These are phyloP conservation scores for Tenodera sinensis DNA, from an alignment of 2,888 invertebrate species.

Conservation along the genomic window DNA sequence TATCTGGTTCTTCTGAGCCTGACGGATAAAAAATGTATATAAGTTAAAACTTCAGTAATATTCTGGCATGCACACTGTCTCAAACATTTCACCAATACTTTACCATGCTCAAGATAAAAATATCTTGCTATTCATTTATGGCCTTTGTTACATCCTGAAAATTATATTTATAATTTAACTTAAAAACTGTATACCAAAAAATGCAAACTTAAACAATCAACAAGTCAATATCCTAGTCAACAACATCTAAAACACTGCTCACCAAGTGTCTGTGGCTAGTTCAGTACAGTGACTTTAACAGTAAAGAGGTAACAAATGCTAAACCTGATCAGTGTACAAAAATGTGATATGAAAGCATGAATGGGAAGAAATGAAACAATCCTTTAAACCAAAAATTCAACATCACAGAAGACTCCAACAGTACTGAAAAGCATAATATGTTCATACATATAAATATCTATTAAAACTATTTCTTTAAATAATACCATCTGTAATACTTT, in stretches of 20 bases:
- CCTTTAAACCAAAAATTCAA: neutral
- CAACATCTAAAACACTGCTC: neutral
- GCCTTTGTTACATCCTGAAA: neutral
- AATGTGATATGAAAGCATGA: neutral
- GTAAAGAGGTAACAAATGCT: neutral
- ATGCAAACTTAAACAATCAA: neutral
- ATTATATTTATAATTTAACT: neutral
- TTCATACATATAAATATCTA: neutral
- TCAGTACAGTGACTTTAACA: neutral
- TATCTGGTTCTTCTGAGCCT: conserved; percentile 19
- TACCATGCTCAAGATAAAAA: neutral
- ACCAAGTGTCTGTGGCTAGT: neutral
- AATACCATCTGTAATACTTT: conserved; percentile 15
- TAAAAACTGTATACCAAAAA: neutral
- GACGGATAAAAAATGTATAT: neutral
- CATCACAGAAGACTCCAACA: neutral
- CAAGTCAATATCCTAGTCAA: neutral
- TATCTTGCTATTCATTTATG: neutral
- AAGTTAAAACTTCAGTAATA: neutral
- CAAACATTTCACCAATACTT: neutral
- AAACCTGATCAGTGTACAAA: neutral
- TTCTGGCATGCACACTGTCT: neutral
- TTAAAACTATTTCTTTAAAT: neutral
- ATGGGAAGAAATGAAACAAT: neutral
- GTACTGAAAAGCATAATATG: neutral